These are phyloP conservation scores for Notothenia rossii DNA, from an alignment of 2,113 vertebrate genomes.

Conservation along the genomic window DNA sequence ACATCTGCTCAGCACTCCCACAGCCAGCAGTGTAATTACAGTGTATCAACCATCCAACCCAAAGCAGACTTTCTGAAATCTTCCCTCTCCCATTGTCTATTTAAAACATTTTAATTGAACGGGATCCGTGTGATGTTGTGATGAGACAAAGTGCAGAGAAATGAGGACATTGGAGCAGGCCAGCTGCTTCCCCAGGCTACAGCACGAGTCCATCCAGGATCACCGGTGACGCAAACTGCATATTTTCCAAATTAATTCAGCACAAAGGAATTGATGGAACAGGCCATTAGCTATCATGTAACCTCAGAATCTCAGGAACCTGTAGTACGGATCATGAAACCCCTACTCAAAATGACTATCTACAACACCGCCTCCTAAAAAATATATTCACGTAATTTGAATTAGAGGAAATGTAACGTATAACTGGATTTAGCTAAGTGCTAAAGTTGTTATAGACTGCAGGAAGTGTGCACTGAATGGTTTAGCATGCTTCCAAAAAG, in stretches of 20 bases:
- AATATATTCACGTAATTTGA: no score
- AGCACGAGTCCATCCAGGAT: conserved; percentile 12
- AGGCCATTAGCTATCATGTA: not conserved
- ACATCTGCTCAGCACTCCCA: conserved; percentile 55
- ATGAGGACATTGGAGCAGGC: not conserved
- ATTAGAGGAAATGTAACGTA: no score
- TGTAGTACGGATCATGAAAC: no score
- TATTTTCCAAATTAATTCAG: not conserved
- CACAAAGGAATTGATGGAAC: not conserved
- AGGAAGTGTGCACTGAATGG: no score
- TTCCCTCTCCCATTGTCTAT: not conserved
- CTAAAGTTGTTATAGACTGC: no score
- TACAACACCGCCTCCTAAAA: no score
- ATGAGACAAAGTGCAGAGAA: conserved; percentile 28
- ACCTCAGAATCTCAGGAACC: not conserved
- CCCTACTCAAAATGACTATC: no score
- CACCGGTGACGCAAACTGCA: not conserved
- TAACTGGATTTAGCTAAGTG: no score
- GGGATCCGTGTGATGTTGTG: conserved; percentile 52
- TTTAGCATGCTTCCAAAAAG: no score
- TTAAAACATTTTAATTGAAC: conserved; percentile 57
- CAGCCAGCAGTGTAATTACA: conserved; percentile 37
- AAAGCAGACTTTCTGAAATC: not conserved
- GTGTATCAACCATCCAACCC: not conserved
- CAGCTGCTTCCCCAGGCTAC: conserved; percentile 57